phyloP scores from a whole-genome alignment of 2,888 invertebrate species.

The Meandrusa payeni region DNA sequence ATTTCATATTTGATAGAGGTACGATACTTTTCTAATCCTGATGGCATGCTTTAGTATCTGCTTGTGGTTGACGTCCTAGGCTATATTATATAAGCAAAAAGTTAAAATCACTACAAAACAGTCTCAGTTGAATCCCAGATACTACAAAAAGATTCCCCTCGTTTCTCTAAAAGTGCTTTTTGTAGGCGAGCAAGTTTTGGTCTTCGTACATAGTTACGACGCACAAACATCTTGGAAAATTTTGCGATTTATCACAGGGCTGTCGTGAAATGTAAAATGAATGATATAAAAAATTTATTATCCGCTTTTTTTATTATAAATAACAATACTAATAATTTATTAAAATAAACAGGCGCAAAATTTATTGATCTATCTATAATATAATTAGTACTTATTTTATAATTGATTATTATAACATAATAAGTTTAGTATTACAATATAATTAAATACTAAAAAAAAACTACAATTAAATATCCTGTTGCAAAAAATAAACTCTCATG shows the following conservation, averaged over 20 bases:
- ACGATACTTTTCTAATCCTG: no score
- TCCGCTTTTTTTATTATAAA: constrained; percentile 7
- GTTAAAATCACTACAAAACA: not conserved
- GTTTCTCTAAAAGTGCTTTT: constrained; percentile 27
- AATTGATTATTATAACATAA: no score
- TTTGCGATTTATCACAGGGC: constrained; percentile 34
- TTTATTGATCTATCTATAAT: no score
- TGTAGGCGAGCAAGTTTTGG: constrained; percentile 37
- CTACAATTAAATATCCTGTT: no score
- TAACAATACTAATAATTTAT: not conserved
- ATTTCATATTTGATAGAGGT: no score
- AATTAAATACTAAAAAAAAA: no score
- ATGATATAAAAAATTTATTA: constrained; percentile 27
- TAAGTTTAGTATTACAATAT: no score
- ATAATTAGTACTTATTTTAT: no score
- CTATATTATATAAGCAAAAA: no score
- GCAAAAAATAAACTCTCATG: no score
- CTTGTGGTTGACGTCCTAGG: no score
- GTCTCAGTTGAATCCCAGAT: constrained; percentile 29
- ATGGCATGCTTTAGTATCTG: no score
- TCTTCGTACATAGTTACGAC: constrained; percentile 30
- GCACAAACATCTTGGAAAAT: constrained; percentile 38
- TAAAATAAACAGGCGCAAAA: constrained; percentile 1
- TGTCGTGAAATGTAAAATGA: constrained; percentile 28
- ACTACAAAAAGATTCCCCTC: constrained; percentile 30